Conservation (phyloP, 2,797 vertebrate species). For the Rhynchonycteris naso region DNA sequence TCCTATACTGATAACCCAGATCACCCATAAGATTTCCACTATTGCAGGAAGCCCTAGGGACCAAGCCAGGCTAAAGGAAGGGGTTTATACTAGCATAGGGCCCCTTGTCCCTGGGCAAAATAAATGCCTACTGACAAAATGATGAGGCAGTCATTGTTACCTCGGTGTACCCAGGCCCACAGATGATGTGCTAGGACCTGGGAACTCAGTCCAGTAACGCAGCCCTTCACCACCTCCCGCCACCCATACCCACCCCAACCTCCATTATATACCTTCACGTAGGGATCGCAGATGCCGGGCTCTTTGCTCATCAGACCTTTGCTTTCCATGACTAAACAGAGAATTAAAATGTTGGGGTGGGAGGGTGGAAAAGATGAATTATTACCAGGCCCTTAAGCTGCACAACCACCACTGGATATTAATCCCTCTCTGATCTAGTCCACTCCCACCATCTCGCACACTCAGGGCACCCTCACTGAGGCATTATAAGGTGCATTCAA, state of each 20-base stretch:
- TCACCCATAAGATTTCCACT: neutral
- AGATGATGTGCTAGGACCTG: neutral
- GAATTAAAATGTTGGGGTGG: conserved; percentile 41
- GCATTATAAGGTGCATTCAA: neutral
- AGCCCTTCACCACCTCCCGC: neutral
- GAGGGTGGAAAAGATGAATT: neutral
- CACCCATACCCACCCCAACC: neutral
- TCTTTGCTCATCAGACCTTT: conserved; percentile 86
- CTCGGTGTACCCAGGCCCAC: neutral
- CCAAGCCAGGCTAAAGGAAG: neutral
- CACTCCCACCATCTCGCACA: neutral
- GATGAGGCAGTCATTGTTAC: neutral
- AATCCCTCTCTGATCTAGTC: neutral
- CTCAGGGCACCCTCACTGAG: neutral
- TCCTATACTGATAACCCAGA: neutral
- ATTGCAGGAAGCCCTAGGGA: neutral
- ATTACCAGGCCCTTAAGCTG: neutral
- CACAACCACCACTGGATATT: neutral
- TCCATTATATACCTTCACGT: conserved; percentile 89
- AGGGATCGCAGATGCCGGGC: conserved; percentile 86
- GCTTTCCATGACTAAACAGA: conserved; percentile 91
- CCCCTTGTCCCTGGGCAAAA: neutral
- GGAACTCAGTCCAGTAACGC: neutral
- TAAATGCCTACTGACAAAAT: neutral
- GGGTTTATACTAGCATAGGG: neutral